Conservation (phyloP, 2,888 invertebrate species). For the Blera fallax region DNA sequence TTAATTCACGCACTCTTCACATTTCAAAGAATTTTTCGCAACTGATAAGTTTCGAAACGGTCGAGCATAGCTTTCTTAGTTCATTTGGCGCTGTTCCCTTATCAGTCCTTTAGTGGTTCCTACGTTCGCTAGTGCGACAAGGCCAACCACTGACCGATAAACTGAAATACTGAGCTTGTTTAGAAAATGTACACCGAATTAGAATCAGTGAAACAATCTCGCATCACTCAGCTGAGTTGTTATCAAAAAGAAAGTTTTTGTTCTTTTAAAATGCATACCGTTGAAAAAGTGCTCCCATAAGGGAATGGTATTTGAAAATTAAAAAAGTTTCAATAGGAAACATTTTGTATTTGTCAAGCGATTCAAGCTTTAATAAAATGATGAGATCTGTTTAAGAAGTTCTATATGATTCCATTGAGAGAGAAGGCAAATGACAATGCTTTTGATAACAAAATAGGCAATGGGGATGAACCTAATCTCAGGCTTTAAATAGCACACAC, state of each 20-base stretch:
- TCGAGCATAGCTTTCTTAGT: conserved; percentile 13
- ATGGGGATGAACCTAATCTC: no score
- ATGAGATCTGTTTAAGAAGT: no score
- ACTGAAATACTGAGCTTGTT: conserved; percentile 25
- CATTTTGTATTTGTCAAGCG: no score
- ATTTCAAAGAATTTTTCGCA: conserved; percentile 49
- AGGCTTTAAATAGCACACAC: no score
- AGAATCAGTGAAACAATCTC: conserved; percentile 8
- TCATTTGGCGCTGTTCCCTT: conserved; percentile 22
- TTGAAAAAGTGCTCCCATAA: not conserved
- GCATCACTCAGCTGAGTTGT: conserved; percentile 1
- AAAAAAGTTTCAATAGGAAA: not conserved
- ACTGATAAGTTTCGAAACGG: conserved; percentile 52
- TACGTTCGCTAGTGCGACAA: conserved; percentile 26
- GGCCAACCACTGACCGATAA: conserved; percentile 37
- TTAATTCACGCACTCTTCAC: conserved; percentile 31
- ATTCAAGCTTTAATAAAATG: no score
- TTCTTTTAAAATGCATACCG: not conserved
- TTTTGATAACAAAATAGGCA: no score
- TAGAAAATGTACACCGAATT: not conserved
- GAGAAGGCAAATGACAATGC: no score
- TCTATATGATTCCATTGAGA: no score
- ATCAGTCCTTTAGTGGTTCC: conserved; percentile 47
- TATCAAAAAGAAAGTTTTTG: not conserved
- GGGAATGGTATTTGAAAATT: not conserved